Evolutionary conservation across 2,888 invertebrate genomes (phyloP).

Genomic region (Matsumyia berberina): DNA sequence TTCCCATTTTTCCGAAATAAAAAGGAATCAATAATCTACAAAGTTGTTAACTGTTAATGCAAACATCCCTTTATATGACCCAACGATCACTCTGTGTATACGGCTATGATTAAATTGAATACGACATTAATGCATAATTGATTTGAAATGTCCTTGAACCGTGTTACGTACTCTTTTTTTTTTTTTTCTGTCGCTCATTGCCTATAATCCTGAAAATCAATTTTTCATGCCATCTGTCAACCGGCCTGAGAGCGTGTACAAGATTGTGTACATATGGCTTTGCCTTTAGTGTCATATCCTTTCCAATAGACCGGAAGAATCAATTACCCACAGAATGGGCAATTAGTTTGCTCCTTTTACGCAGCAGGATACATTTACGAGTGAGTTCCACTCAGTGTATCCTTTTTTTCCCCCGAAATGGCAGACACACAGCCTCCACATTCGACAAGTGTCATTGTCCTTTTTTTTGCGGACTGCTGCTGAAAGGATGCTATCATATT

Average conservation of each 20-base stretch:
- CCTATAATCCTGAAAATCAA: neutral
- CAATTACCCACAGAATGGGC: constrained; percentile 80
- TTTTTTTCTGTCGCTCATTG: neutral
- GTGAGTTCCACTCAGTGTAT: neutral
- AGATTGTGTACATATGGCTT: neutral
- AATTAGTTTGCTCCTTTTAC: constrained; percentile 78
- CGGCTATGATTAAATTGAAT: constrained; percentile 7
- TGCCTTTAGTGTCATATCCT: neutral
- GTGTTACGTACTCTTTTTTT: neutral
- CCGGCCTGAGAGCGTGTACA: neutral
- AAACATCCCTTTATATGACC: too few species aligned
- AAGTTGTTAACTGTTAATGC: too few species aligned
- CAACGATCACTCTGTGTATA: too few species aligned
- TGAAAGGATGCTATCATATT: constrained; percentile 17
- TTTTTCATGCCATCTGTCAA: constrained; percentile 30
- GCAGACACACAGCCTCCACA: constrained; percentile 5
- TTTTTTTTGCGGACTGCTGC: neutral
- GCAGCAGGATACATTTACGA: neutral
- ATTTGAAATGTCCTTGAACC: constrained; percentile 20
- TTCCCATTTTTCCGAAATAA: too few species aligned
- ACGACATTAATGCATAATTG: constrained; percentile 13
- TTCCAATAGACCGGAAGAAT: constrained; percentile 80
- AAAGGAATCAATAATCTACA: too few species aligned
- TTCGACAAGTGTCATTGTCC: constrained; percentile 17
- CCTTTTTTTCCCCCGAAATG: constrained; percentile 20